Evolutionary conservation across 2,888 invertebrate genomes (phyloP), one percentile per base, ranked within the genome.

Genomic region (Oxyteleia sp.): DNA sequence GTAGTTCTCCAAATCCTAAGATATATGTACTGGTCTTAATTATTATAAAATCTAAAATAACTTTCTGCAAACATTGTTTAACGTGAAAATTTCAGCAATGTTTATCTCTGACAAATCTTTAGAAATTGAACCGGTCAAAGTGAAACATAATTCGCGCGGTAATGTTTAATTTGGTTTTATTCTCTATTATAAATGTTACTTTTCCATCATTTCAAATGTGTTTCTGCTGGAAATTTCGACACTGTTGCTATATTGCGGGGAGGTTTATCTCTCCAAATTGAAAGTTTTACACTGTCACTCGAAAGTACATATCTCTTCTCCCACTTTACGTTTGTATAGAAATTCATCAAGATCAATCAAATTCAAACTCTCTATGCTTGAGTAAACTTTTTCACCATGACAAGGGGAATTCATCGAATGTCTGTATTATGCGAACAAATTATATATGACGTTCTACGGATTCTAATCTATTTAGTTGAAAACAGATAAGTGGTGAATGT

Each of bases 261-360:
- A 29, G n/a, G n/a, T n/a, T n/a, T n/a, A n/a, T n/a, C n/a, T n/a
- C n/a, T n/a, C n/a, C n/a, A 45, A 47, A 71, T 71, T 64, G 64
- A 71, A 71, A 79, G 57, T 71, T 79, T 71, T 64, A 78, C 45
- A 78, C 45, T 69, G 78, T 78, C 63, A 69, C 26, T 78, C 55
- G 61, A 69, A 61, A 55, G 69, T 63, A 78, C 69, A 11, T 78
- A 78, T 69, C 78, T 63, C 63, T 63, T 63, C 78, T 69, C 45
- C 26, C 63, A 63, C 69, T 61, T 78, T 53, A 47, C 78, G 57
- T 49, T 71, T 68, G 63, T 49, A 79, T 79, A 71, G 55, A 63
- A 79, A 64, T 71, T 79, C 64, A 71, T 79, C 64, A 49, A 79
- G 71, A 79, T 79, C 79, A 71, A 71, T 79, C 79, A 71, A 78